Evolutionary conservation across 1,140 invertebrate species (phyloP).

Genomic region (Helicoverpa armigera): DNA sequence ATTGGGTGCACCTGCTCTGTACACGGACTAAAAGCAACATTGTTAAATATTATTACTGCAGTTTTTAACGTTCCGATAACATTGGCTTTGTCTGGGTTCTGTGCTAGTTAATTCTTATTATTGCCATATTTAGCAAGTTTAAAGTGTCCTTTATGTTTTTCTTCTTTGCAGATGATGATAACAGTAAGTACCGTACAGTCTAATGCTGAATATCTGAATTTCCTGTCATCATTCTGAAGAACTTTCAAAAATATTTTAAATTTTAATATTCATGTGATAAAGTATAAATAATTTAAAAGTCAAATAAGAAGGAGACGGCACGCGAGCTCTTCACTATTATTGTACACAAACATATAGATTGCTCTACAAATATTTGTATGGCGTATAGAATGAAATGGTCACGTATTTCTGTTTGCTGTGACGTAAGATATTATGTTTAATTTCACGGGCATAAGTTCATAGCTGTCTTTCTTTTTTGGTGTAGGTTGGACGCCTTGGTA

Average conservation of each 20-base stretch:
- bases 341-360: conserved; percentile 58
- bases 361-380: conserved; percentile 60
- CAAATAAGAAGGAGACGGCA: conserved; percentile 56
- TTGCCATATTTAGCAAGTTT: no score
- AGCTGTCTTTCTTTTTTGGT: not conserved
- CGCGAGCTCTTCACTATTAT: conserved; percentile 57
- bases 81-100: not conserved
- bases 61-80: conserved; percentile 8
- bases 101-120: not conserved
- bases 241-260: not conserved
- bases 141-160: no score
- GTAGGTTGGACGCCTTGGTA: not conserved
- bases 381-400: conserved; percentile 47
- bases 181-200: no score
- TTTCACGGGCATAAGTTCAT: conserved; percentile 1
- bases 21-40: conserved; percentile 11
- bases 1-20: conserved; percentile 31
- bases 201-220: no score
- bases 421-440: conserved; percentile 39
- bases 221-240: not conserved
- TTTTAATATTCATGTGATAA: conserved; percentile 38
- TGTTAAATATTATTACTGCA: conserved; percentile 26
- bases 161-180: no score
- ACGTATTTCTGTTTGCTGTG: conserved; percentile 42
- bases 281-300: conserved; percentile 54